Conservation (phyloP, 2,888 invertebrate genomes). For the Steinernema hermaphroditum region DNA sequence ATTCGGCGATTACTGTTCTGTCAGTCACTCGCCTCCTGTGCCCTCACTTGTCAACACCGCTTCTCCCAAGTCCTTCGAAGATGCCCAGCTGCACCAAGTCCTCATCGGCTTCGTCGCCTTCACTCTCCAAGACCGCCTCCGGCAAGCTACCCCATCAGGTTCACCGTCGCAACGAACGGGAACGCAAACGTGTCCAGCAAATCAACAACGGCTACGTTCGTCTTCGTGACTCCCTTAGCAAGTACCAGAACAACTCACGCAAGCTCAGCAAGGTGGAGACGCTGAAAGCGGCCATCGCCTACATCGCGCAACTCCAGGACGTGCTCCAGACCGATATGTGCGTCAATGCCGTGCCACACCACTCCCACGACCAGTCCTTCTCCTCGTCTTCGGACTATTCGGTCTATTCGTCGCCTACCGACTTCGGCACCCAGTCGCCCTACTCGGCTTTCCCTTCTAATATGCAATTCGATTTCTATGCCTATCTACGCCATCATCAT, state of each 20-base stretch:
- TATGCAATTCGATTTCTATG: constrained; percentile 9
- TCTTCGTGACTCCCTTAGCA: constrained; percentile 36
- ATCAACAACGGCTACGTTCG: constrained; percentile 45
- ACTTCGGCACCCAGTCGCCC: constrained; percentile 12
- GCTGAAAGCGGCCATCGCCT: constrained; percentile 46
- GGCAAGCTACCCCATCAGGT: constrained; percentile 41
- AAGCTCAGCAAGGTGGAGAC: constrained; percentile 50
- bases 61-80: not conserved
- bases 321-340: not conserved
- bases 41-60: not conserved
- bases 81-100: constrained; percentile 29
- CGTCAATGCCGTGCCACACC: not conserved
- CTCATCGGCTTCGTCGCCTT: not conserved
- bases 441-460: not conserved
- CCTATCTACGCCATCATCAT: constrained; percentile 20
- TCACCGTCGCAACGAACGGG: constrained; percentile 48
- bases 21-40: not conserved
- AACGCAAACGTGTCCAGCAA: constrained; percentile 44
- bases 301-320: constrained; percentile 37
- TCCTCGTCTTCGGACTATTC: constrained; percentile 17
- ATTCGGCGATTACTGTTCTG: constrained; percentile 20
- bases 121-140: not conserved
- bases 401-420: constrained; percentile 8
- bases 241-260: constrained; percentile 22
- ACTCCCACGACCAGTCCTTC: constrained; percentile 15